A percentile compares a stretch with the other conserved stretches of the same genome.
Evolutionary conservation across 2,797 vertebrate species (phyloP).

Genomic region (Malurus leucopterus): DNA sequence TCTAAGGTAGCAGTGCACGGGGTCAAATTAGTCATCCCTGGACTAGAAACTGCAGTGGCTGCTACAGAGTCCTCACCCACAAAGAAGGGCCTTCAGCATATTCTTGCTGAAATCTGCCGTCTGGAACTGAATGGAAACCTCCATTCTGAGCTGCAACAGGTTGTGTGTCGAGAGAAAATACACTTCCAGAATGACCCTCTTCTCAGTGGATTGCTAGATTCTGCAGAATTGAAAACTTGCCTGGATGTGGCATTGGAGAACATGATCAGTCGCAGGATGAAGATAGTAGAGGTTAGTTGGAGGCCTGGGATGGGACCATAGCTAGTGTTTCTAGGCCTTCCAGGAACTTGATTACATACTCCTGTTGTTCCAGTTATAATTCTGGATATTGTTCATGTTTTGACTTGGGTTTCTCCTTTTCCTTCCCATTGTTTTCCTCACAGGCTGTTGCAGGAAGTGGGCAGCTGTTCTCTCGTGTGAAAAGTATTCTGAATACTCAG

Average conservation of each 20-base stretch:
- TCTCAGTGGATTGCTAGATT: constrained; percentile 81
- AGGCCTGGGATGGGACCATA: neutral
- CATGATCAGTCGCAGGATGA: constrained; percentile 73
- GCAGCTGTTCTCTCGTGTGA: constrained; percentile 79
- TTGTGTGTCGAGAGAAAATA: constrained; percentile 76
- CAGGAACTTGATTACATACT: neutral
- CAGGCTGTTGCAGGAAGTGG: constrained; percentile 86
- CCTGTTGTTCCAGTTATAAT: neutral
- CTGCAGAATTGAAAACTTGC: constrained; percentile 77
- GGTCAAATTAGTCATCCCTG: constrained; percentile 80
- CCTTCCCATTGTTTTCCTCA: neutral
- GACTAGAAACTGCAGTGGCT: constrained; percentile 61
- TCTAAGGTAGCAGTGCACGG: constrained; percentile 82
- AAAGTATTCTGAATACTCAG: constrained; percentile 80
- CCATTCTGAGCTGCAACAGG: constrained; percentile 83
- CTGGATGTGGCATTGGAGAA: constrained; percentile 87
- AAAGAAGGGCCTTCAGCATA: constrained; percentile 74
- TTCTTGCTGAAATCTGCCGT: constrained; percentile 82
- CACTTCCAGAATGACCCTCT: constrained; percentile 84
- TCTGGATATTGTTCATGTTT: neutral
- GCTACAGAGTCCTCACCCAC: neutral
- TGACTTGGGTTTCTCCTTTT: neutral
- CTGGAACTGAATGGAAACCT: constrained; percentile 91
- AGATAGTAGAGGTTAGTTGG: constrained; percentile 85
- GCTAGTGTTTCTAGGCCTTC: neutral